These are phyloP conservation scores for Siniperca obscura DNA, from an alignment of 2,797 vertebrate genomes.

Conservation along the genomic window DNA sequence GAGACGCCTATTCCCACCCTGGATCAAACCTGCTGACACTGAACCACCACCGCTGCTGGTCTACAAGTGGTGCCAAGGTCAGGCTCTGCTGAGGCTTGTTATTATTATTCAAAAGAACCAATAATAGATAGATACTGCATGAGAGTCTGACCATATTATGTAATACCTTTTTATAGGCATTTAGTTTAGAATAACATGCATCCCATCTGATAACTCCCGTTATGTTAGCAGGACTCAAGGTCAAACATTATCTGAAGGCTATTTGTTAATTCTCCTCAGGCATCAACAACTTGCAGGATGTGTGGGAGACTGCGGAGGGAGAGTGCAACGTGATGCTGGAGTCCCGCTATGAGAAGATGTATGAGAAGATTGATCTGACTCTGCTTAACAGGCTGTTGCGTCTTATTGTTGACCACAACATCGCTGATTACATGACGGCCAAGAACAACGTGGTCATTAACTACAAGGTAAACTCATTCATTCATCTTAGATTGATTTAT, in stretches of 20 bases:
- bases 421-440: constrained; percentile 99
- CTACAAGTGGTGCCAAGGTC: constrained; percentile 99
- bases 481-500: background rate
- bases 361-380: constrained; percentile 99
- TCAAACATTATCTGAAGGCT: background rate
- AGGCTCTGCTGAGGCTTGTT: constrained; percentile 6
- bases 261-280: constrained; percentile 80
- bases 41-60: constrained; percentile 97
- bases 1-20: constrained; percentile 95
- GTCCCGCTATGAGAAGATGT: constrained; percentile 99
- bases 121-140: background rate
- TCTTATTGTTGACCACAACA: constrained; percentile 99
- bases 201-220: background rate
- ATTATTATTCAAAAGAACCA: background rate
- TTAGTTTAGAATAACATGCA: background rate
- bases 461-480: constrained; percentile 89
- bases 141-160: background rate
- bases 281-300: constrained; percentile 98
- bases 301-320: constrained; percentile 97
- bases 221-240: background rate
- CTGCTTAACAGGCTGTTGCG: constrained; percentile 97
- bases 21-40: constrained; percentile 99
- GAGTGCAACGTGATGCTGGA: constrained; percentile 99
- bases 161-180: background rate
- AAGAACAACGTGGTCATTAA: constrained; percentile 99